These are phyloP conservation scores for Octodonta nipae DNA, from an alignment of 2,888 invertebrate species.

Conservation along the genomic window DNA sequence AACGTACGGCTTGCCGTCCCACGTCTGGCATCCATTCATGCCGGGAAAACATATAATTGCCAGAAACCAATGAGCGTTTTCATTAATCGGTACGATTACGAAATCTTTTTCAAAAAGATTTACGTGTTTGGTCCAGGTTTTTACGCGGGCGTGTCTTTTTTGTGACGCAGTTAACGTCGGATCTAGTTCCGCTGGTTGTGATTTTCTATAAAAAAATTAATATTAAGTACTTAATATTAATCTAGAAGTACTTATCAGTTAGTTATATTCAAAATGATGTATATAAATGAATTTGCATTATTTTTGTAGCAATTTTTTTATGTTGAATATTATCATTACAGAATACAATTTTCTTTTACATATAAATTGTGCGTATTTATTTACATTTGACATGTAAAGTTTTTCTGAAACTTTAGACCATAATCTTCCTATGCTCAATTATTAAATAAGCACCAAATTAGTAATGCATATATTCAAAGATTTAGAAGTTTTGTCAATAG, in stretches of 20 bases:
- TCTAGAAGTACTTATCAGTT: constrained; percentile 1
- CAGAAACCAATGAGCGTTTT: constrained; percentile 96
- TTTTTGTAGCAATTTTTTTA: too few relatives aligned
- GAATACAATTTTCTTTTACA: too few relatives aligned
- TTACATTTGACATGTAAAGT: too few relatives aligned
- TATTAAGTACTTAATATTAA: constrained; percentile 1
- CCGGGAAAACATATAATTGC: constrained; percentile 92
- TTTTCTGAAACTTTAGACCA: too few relatives aligned
- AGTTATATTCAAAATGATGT: too few relatives aligned
- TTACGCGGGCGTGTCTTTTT: constrained; percentile 78
- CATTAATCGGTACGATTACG: constrained; percentile 92
- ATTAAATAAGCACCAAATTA: too few relatives aligned
- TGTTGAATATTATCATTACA: too few relatives aligned
- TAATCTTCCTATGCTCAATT: too few relatives aligned
- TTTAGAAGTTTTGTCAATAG: too few relatives aligned
- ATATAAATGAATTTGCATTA: too few relatives aligned
- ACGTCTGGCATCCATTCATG: constrained; percentile 55
- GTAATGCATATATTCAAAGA: too few relatives aligned
- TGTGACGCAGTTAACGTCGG: constrained; percentile 59
- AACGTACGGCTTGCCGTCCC: constrained; percentile 49
- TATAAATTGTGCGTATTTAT: too few relatives aligned
- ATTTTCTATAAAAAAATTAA: constrained; percentile 30
- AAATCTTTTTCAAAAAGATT: constrained; percentile 95
- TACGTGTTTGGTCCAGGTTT: constrained; percentile 92
- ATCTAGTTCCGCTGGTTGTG: constrained; percentile 51